These are phyloP conservation scores for Calidris pugnax DNA, from an alignment of 2,113 vertebrate species.

Conservation along the genomic window DNA sequence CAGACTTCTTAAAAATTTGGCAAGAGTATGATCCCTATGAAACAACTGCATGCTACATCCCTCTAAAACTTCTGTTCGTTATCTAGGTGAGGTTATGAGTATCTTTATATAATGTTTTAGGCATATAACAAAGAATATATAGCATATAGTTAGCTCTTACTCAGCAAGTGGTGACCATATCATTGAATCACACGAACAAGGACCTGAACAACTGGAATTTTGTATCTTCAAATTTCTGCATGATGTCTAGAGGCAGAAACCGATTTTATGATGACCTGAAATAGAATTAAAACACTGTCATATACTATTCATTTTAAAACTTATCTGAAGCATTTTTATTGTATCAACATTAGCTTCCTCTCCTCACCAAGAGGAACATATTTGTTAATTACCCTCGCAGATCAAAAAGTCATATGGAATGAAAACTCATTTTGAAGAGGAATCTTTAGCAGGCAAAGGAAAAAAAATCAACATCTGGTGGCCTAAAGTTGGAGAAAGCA, in stretches of 20 bases:
- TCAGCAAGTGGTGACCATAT: not conserved
- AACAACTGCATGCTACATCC: not conserved
- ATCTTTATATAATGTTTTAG: not conserved
- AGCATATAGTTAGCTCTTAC: not conserved
- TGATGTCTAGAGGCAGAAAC: not conserved
- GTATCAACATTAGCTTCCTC: not conserved
- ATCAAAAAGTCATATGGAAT: not conserved
- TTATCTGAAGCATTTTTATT: not conserved
- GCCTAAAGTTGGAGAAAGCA: not conserved
- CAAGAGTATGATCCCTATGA: not conserved
- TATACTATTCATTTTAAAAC: not conserved
- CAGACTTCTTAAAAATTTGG: not conserved
- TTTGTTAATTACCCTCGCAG: not conserved
- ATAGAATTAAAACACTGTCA: not conserved
- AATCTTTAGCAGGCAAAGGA: not conserved
- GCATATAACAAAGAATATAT: not conserved
- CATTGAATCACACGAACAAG: not conserved
- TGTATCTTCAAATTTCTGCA: not conserved
- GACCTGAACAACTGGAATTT: not conserved
- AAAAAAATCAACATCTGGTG: not conserved
- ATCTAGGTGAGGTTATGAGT: not conserved
- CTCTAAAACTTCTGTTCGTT: not conserved
- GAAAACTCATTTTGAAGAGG: not conserved
- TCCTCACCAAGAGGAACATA: not conserved
- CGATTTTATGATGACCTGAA: not conserved